Evolutionary conservation across 2,113 vertebrate genomes (phyloP).

Genomic region (Cichladusa arquata): DNA sequence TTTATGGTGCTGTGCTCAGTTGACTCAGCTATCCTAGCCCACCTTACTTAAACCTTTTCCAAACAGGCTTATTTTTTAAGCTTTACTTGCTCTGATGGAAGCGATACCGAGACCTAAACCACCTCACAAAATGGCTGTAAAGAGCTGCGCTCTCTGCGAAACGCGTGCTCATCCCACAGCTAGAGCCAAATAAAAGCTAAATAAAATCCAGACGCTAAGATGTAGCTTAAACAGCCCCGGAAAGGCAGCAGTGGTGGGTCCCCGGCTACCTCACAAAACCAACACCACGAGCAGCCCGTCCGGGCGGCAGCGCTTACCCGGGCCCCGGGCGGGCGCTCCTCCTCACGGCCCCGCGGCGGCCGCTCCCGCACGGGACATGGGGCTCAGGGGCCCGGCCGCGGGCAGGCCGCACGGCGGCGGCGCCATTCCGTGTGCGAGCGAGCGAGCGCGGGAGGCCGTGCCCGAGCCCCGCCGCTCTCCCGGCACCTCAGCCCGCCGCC

Average conservation of each 20-base stretch:
- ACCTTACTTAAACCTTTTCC: neutral
- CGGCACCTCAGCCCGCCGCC: too few relatives aligned
- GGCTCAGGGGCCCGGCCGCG: neutral
- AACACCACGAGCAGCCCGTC: too few relatives aligned
- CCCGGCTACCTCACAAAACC: neutral
- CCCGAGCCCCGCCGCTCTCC: neutral
- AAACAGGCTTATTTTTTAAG: neutral
- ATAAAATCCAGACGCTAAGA: neutral
- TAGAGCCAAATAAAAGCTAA: too few relatives aligned
- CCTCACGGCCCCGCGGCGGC: neutral
- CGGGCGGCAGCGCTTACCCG: neutral
- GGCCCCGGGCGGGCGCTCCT: neutral
- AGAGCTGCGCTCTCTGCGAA: neutral
- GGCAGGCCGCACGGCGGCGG: neutral
- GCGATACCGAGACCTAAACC: neutral
- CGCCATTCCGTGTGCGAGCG: neutral
- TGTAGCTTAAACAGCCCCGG: neutral
- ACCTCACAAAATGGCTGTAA: neutral
- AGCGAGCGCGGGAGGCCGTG: neutral
- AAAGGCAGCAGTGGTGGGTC: rapidly evolving
- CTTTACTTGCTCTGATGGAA: neutral
- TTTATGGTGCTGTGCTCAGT: neutral
- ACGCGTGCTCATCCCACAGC: neutral
- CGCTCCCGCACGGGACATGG: neutral
- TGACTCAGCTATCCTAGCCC: neutral